Evolutionary conservation across 2,797 vertebrate genomes (phyloP).

Genomic region (Onychomys torridus): DNA sequence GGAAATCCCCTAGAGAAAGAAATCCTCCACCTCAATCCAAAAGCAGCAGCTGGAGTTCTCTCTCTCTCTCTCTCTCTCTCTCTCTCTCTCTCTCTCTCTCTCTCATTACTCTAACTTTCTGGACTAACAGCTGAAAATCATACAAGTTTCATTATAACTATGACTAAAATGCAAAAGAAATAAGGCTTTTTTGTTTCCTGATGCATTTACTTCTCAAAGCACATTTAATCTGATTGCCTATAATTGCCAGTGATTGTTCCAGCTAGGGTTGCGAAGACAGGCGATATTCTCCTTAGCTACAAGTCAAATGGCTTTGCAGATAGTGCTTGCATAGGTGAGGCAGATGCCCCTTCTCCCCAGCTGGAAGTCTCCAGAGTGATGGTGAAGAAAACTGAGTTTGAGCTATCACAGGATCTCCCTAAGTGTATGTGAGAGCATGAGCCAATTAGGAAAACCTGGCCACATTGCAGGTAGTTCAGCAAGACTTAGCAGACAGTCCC

Average conservation of each 20-base stretch:
- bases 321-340: background rate
- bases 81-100: background rate
- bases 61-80: background rate
- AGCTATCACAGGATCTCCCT: background rate
- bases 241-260: slow-evolving; percentile 21
- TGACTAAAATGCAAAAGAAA: slow-evolving; percentile 52
- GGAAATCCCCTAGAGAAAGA: slow-evolving; percentile 22
- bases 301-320: slow-evolving; percentile 11
- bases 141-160: slow-evolving; percentile 32
- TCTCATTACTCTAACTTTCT: background rate
- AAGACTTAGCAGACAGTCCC: background rate
- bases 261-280: slow-evolving; percentile 46
- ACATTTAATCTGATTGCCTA: slow-evolving; percentile 10
- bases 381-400: background rate
- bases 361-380: background rate
- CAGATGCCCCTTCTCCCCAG: background rate
- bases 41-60: background rate
- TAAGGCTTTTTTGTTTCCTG: background rate
- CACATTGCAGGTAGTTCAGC: background rate
- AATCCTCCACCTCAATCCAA: background rate
- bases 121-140: slow-evolving; percentile 14
- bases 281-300: background rate
- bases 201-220: slow-evolving; percentile 24
- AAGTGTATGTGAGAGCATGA: background rate
- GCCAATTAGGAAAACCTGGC: background rate